Conservation (phyloP, 2,888 invertebrate species). For the Muscina levida region DNA sequence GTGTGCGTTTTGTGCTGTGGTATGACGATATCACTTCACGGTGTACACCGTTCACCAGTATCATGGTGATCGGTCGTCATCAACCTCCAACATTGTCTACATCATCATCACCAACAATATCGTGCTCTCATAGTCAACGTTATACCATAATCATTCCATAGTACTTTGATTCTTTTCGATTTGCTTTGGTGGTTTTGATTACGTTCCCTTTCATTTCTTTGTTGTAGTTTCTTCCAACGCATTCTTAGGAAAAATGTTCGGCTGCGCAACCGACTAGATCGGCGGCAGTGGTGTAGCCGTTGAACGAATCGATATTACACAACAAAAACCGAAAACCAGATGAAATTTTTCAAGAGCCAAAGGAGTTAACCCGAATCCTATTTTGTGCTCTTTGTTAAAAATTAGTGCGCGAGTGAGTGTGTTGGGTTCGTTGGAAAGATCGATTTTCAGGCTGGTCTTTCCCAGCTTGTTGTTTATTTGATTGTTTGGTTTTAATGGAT, state of each 20-base stretch:
- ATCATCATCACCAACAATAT: constrained; percentile 21
- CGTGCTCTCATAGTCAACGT: constrained; percentile 32
- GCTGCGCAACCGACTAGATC: too few relatives aligned
- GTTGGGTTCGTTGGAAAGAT: constrained; percentile 11
- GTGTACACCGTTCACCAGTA: constrained; percentile 32
- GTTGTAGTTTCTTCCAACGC: background rate
- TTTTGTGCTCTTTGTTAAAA: constrained; percentile 24
- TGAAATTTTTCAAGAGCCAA: constrained; percentile 60
- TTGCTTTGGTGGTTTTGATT: constrained; percentile 62
- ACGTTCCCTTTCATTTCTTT: constrained; percentile 56
- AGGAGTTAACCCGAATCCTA: constrained; percentile 56
- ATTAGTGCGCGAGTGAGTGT: background rate
- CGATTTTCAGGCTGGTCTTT: constrained; percentile 47
- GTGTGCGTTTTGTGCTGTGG: constrained; percentile 29
- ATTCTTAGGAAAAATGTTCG: constrained; percentile 20
- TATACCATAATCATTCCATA: constrained; percentile 48
- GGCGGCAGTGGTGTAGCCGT: constrained; percentile 12
- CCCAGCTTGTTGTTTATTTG: constrained; percentile 48
- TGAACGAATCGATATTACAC: constrained; percentile 63
- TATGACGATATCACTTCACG: constrained; percentile 11
- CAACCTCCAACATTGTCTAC: constrained; percentile 16
- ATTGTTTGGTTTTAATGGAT: constrained; percentile 49
- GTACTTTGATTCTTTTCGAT: constrained; percentile 54
- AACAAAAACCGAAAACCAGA: constrained; percentile 46
- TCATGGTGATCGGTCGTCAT: constrained; percentile 25